Percentiles rank a stretch among this genome's conserved stretches.
Conservation (phyloP, 2,113 vertebrate genomes). For the Podocnemis expansa region DNA sequence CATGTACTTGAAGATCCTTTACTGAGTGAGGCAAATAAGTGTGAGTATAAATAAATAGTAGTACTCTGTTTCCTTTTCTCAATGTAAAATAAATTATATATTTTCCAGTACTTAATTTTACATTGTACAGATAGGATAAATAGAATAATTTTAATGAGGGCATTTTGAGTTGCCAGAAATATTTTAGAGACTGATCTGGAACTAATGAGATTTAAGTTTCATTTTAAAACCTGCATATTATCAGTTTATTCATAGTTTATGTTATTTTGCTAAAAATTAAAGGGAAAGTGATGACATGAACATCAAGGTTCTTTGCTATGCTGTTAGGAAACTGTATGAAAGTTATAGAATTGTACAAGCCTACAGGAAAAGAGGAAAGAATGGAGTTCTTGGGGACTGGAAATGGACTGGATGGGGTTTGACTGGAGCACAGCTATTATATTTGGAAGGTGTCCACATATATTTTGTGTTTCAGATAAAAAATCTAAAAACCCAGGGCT, state of each 20-base stretch:
- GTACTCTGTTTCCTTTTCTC: neutral
- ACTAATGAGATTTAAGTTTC: neutral
- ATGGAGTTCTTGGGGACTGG: neutral
- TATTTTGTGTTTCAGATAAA: constrained; percentile 74
- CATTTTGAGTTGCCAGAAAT: neutral
- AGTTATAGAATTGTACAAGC: neutral
- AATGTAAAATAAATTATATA: neutral
- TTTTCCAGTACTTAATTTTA: neutral
- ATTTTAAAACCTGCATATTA: neutral
- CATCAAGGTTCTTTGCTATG: neutral
- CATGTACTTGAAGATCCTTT: constrained; percentile 72
- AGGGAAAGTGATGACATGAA: neutral
- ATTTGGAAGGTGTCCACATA: neutral
- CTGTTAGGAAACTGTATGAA: neutral
- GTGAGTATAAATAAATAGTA: constrained; percentile 56
- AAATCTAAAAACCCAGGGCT: constrained; percentile 71
- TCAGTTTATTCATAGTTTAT: neutral
- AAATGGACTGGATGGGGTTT: neutral
- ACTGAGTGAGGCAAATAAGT: constrained; percentile 59
- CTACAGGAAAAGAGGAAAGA: neutral
- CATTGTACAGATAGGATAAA: neutral
- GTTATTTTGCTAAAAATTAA: neutral
- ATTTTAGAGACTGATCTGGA: neutral
- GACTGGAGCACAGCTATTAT: neutral
- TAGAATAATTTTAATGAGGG: neutral